phyloP scores from a whole-genome alignment of 2,113 vertebrate genomes.

The Neotoma lepida region DNA sequence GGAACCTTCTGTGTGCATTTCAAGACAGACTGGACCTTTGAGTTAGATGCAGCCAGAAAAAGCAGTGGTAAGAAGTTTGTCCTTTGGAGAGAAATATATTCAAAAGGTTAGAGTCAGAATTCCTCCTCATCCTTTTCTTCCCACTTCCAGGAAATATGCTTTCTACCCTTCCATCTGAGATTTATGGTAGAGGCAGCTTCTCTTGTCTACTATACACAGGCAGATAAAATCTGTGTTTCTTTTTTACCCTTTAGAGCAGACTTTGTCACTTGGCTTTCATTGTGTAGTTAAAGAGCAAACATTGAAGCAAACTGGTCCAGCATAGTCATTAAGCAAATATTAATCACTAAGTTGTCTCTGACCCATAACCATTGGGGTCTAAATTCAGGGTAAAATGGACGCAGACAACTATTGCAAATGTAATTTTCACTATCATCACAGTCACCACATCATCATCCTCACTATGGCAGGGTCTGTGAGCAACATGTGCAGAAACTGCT shows the following conservation, averaged over 20 bases:
- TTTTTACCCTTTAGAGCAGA: not conserved
- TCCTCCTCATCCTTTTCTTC: not conserved
- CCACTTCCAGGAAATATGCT: not conserved
- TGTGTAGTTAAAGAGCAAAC: not conserved
- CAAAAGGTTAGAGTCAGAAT: not conserved
- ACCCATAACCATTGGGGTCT: not conserved
- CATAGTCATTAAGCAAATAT: not conserved
- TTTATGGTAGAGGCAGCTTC: not conserved
- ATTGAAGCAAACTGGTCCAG: accelerated
- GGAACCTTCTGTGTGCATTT: not conserved
- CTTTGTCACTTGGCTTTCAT: not conserved
- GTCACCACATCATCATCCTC: not conserved
- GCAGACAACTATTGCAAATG: not conserved
- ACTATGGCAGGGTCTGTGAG: not conserved
- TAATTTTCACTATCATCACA: not conserved
- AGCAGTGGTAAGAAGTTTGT: not conserved
- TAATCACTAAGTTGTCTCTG: constrained; percentile 5
- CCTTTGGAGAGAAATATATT: not conserved
- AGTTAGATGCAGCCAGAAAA: not conserved
- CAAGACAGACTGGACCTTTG: not conserved
- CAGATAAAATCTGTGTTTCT: not conserved
- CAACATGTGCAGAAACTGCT: not conserved
- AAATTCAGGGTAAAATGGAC: not conserved
- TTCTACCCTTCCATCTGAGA: not conserved
- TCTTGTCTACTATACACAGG: not conserved